Percentiles rank a stretch among this genome's conserved stretches.
phyloP scores from a whole-genome alignment of 1,140 invertebrate genomes.

The Aphis craccivora region DNA sequence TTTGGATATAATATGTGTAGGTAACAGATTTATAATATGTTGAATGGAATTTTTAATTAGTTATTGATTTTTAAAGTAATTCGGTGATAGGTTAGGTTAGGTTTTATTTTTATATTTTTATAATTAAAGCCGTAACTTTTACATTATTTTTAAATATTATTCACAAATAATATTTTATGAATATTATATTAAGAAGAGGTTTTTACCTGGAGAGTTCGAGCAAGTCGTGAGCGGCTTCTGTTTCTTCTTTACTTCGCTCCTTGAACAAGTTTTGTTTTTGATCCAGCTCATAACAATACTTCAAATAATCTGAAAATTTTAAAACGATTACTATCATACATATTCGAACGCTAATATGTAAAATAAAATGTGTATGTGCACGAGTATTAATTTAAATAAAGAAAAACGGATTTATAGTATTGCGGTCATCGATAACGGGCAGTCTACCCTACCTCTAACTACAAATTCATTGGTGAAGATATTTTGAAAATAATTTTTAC shows the following conservation, averaged over 20 bases:
- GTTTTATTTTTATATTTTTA: not conserved
- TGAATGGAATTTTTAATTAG: no score
- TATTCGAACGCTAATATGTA: not conserved
- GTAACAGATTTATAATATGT: no score
- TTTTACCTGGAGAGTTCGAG: constrained; percentile 73
- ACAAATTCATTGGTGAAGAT: not conserved
- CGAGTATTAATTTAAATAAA: not conserved
- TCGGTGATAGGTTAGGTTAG: no score
- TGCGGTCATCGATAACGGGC: not conserved
- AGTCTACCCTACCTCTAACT: not conserved
- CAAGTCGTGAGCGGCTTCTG: constrained; percentile 85
- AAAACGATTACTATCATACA: not conserved
- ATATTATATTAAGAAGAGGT: not conserved
- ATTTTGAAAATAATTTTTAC: not conserved
- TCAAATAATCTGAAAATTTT: constrained; percentile 40
- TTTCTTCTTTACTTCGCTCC: constrained; percentile 77
- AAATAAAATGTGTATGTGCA: not conserved
- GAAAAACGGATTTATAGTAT: not conserved
- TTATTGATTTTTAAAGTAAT: no score
- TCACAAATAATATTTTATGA: not conserved
- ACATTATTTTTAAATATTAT: not conserved
- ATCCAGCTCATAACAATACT: constrained; percentile 50
- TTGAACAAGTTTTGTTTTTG: constrained; percentile 65
- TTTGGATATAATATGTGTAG: no score
- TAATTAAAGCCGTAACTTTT: not conserved